These are phyloP conservation scores for Clarias laeviceps DNA, from an alignment of 2,797 vertebrate genomes.

Conservation along the genomic window DNA sequence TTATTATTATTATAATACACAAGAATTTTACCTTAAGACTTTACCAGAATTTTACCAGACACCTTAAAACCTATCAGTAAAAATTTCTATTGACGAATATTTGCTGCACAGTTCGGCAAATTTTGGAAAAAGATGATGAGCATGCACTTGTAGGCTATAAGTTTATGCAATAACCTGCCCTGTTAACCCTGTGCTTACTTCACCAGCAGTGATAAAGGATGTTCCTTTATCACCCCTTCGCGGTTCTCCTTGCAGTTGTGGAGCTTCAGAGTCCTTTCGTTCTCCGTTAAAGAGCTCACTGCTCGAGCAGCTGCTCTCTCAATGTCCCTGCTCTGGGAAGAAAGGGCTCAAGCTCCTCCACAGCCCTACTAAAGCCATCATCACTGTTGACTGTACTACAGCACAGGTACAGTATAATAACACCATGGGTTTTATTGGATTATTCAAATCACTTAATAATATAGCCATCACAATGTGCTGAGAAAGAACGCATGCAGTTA, in stretches of 20 bases:
- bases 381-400: constrained; percentile 79
- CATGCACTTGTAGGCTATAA: too few relatives aligned
- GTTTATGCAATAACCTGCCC: not conserved
- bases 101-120: too few relatives aligned
- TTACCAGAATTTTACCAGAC: too few relatives aligned
- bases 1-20: too few relatives aligned
- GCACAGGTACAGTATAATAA: constrained; percentile 76
- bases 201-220: constrained; percentile 75
- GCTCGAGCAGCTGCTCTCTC: constrained; percentile 62
- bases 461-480: not conserved
- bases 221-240: constrained; percentile 64
- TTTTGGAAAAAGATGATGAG: too few relatives aligned
- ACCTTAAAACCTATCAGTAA: too few relatives aligned
- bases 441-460: not conserved
- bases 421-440: too few relatives aligned
- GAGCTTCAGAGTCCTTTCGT: constrained; percentile 55
- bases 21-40: too few relatives aligned
- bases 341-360: constrained; percentile 45
- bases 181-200: constrained; percentile 57
- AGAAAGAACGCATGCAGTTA: not conserved
- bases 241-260: constrained; percentile 42
- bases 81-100: too few relatives aligned
- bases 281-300: constrained; percentile 72
- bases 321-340: constrained; percentile 34
- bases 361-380: constrained; percentile 81